These are phyloP conservation scores for Tyrannus savana DNA, from an alignment of 2,113 vertebrate species.

Conservation along the genomic window DNA sequence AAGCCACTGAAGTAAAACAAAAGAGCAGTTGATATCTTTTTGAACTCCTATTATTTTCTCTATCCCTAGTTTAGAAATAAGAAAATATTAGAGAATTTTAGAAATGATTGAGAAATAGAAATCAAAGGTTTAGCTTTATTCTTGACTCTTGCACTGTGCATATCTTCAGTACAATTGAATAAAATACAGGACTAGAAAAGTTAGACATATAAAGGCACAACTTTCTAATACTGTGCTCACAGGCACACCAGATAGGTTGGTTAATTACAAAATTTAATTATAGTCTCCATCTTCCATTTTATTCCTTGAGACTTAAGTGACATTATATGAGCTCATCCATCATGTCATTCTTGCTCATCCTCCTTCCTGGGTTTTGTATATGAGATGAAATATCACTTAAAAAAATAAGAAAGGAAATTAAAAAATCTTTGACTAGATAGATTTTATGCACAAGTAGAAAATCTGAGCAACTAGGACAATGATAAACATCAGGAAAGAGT, in stretches of 20 bases:
- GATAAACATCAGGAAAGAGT: neutral
- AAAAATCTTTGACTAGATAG: neutral
- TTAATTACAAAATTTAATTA: constrained; percentile 59
- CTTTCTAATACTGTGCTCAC: neutral
- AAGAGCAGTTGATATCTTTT: neutral
- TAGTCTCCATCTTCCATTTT: constrained; percentile 49
- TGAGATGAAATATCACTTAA: neutral
- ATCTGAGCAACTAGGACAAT: neutral
- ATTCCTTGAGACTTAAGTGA: constrained; percentile 37
- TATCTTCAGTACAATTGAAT: neutral
- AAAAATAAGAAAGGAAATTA: neutral
- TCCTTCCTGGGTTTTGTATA: neutral
- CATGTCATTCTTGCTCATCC: constrained; percentile 1
- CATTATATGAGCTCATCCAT: constrained; percentile 45
- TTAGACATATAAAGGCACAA: neutral
- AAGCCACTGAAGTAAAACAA: neutral
- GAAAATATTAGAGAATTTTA: neutral
- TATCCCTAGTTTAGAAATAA: neutral
- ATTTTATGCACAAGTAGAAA: neutral
- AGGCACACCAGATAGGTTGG: neutral
- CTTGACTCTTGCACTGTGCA: neutral
- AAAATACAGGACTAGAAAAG: neutral
- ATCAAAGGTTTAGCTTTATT: neutral
- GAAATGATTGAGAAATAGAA: neutral
- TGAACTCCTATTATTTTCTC: neutral